Evolutionary conservation across 2,797 vertebrate species (phyloP), one percentile per base, ranked within the genome.

Genomic region (Xenopus petersii): DNA sequence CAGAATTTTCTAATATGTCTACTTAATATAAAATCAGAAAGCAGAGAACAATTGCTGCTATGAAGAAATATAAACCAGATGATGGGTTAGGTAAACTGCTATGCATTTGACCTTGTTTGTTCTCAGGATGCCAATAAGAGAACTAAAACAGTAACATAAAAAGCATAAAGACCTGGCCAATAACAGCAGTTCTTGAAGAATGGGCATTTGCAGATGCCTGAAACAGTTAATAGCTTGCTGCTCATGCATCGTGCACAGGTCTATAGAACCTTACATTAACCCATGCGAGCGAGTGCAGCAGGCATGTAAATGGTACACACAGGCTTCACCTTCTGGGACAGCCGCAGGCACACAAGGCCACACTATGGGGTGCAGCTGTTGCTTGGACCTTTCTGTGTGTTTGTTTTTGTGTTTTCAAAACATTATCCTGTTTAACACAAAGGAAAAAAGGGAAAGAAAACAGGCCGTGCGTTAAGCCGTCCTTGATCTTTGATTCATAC

Each of bases 401-500:
- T 30, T 56, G 21, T 62, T 51, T 24, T 24, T 42, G 54, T 69
- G 21, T 70, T 58, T 65, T 61, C 17, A 36, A 70, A 74, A 73
- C 61, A 66, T 60, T 60, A 42, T 16, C 24, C 47, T 64, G 42
- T 49, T 67, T 24, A 65, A 30, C 66, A 63, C 61, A n/a, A 46
- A 12, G 30, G 15, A 65, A 73, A 58, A 68, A 67, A n/a, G 56
- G 24, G 71, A 83, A 69, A 82, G 80, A 79, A 51, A 78, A 81
- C 71, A 88, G 84, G 85, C 78, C 67, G 75, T 79, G 83, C 86
- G 87, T 88, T 86, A 89, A 89, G 80, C 70, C 82, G 84, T 80
- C 86, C 90, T 91, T 89, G 83, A 89, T 90, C 89, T 90, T 85
- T 84, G 83, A 87, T 89, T 90, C 86, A 86, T 85, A 83, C 51